Base-by-base conservation (phyloP, 2,113 vertebrate genomes). In the Psilopsiagon aymara region DNA sequence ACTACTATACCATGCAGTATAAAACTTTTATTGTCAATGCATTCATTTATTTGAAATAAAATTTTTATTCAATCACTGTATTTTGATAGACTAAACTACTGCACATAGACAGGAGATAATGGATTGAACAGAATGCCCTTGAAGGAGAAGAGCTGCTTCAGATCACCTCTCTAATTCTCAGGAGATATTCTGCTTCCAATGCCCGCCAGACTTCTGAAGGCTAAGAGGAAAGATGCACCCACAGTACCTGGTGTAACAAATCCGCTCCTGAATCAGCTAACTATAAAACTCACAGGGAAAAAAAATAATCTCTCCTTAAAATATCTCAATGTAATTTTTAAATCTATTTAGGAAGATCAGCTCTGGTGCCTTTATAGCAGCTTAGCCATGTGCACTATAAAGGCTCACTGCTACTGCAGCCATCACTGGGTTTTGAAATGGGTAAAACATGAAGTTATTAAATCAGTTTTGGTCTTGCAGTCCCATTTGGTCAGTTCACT, bases 41-140 rank as follows among this genome's bases (percentile, higher is more conserved):
- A 88, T 93, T 96, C 90, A 95, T 97, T 95, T 97, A 95, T 92
- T 83, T 96, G 93, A 97, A 97, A 97, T 97, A 94, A 94, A 97
- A 92, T 44, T 97, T 97, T 97, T 96, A 96, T 97, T 97, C 95
- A 97, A 63, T 97, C 95, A 89, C 81, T 92, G 57, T 98, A 95
- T 97, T 98, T 98, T 96, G 95, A 97, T 95, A 93, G 96, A 96
- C 79, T 86, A 83, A 82, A 87, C 84, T 93, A 60, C 70, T 89
- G 91, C 92, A 90, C 82, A 68, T 4, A 44, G 91, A 60, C 57
- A 81, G 81, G 67, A 97, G 94, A 97, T 95, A 97, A 98, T 97
- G 91, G 85, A 96, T 97, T 88, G 94, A 96, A 91, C 62, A 93
- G 37, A 81, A 88, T 92, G 95, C 94, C 95, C 95, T 97, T 98